Evolutionary conservation across 2,113 vertebrate genomes (phyloP), one percentile per base, ranked within the genome.

Genomic region (Serilophus lunatus): DNA sequence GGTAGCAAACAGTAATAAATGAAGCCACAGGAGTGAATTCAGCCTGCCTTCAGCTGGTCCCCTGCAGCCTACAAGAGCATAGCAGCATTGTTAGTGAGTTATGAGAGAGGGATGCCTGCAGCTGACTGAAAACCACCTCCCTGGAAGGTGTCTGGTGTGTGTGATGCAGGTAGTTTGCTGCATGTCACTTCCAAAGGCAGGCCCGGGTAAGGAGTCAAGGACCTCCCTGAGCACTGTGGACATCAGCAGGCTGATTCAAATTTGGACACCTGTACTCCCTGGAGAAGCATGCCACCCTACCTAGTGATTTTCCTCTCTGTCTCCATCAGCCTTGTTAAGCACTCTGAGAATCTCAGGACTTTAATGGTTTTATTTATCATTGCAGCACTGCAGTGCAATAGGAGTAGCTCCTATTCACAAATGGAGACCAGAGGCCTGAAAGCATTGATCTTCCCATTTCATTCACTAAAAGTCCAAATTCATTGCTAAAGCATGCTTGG

Each of bases 341-440:
- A 57, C 26, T 49, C 75, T 40, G 75, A 86, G 64, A 40, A 71
- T 51, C 33, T 86, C 50, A 66, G 79, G 29, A 77, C 40, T 44
- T 78, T 68, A 81, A 81, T 22, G 47, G 47, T 45, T 69, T 92
- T 93, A 76, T 90, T 89, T 86, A 81, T 81, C 56, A 90, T 56
- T 59, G 53, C 60, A 93, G 60, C 54, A 61, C 59, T 70, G 83
- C 56, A 70, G 44, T 68, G 36, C 47, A 66, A 93, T 54, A 90
- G 47, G 42, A 92, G 61, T 31, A 75, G 38, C 33, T 95, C 61
- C 66, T 90, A 42, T 51, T 80, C 66, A 83, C 35, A 81, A 72
- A 90, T 7, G 24, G 47, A 82, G 54, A 88, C 22, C 29, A 82
- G 68, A 83, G 24, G 12, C 26, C 76, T 88, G 53, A 92, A 95